Evolutionary conservation across 2,113 vertebrate species (phyloP).

Genomic region (Oenanthe melanoleuca): DNA sequence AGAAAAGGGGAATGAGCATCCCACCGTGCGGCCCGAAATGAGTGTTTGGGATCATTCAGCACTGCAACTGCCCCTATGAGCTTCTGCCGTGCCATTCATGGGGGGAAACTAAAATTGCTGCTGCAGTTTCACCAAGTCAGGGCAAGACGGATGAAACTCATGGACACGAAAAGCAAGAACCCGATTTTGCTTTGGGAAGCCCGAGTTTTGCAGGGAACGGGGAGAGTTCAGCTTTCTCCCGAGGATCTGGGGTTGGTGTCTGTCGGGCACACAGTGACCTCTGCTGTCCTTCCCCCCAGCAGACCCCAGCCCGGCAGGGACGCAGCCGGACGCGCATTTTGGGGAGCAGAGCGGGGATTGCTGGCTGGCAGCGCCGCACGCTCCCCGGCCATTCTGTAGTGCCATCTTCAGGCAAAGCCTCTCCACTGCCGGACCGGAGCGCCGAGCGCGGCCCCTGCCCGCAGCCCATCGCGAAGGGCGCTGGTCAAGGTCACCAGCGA

Average conservation of each 20-base stretch:
- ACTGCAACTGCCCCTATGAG: not conserved
- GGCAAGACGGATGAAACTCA: fast-evolving
- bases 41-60: not conserved
- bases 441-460: not conserved
- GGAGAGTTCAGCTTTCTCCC: not conserved
- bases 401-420: conserved; percentile 74
- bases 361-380: not conserved
- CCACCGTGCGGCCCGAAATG: fast-evolving
- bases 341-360: not conserved
- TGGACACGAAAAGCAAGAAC: not conserved
- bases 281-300: conserved; percentile 25
- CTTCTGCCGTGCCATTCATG: fast-evolving
- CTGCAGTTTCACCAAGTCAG: not conserved
- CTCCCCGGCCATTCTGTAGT: conserved; percentile 61
- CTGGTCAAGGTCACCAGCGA: not conserved
- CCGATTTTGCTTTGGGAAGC: fast-evolving
- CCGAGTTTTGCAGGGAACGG: not conserved
- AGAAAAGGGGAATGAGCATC: not conserved
- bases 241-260: not conserved
- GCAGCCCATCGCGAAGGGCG: not conserved
- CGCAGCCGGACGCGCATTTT: not conserved
- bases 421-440: conserved; percentile 29
- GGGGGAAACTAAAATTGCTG: not conserved
- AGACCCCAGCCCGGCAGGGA: not conserved
- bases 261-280: conserved; percentile 50